Base-by-base conservation (phyloP, 1,140 invertebrate genomes). In the Eupeodes corollae region DNA sequence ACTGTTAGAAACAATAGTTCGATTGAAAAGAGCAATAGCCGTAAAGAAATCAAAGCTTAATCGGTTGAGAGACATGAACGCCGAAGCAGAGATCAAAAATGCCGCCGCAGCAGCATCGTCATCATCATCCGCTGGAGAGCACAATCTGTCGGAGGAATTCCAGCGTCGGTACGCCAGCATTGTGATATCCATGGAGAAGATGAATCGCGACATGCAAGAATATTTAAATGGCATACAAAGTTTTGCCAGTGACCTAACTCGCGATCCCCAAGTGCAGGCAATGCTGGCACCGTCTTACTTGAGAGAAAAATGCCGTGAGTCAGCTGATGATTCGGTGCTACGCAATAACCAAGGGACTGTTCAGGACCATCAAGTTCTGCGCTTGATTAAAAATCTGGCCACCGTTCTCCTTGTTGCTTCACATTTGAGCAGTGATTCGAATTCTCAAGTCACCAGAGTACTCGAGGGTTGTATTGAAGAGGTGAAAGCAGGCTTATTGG, bases 391-490 rank as follows among this genome's bases (percentile, higher is more conserved):
- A 40, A 84, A 91, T 69, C 75, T 98, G 16, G 89, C 90, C 16
- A 90, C 91, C 1, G 71, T 98, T 26, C 83, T 98, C 79, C 72
- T 95, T 35, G 91, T 96, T 76, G 83, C 95, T 1, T 93, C 90
- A 80, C 90, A 83, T 67, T 74, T 98, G 49, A 86, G 87, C 10
- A 88, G 91, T 70, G 88, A 84, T 38, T 54, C 49, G 38, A 54
- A 57, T 12, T 82, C 86, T 5, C 91, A 93, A 70, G 91, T 96
- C 68, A 73, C 94, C 45, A 88, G 91, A 70, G 88, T 95, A 26
- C 73, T 98, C 12, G 86, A 94, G 75, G 91, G 91, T 30, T 91
- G 91, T 19, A 81, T 97, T 68, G 80, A 86, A 56, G 85, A 92
- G 59, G 89, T 96, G 32, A 86, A 87, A 70, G 76, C 79, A 19